A percentile compares a stretch with the other conserved stretches of the same genome.
phyloP scores from a whole-genome alignment of 2,113 vertebrate genomes.

The Dicaeum eximium region DNA sequence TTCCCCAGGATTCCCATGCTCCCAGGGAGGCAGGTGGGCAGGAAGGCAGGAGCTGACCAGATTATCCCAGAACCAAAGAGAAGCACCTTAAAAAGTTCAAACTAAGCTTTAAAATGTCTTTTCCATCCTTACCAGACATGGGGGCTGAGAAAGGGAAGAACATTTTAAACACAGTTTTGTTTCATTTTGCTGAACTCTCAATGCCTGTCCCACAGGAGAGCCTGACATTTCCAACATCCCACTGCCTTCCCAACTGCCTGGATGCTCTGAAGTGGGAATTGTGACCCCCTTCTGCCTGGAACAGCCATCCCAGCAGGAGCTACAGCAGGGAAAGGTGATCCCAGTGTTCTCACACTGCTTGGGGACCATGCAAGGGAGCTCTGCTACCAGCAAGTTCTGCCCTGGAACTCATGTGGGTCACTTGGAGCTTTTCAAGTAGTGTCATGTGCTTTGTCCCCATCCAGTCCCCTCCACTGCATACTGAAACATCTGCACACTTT shows the following conservation, averaged over 20 bases:
- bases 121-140: not conserved
- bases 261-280: fast-evolving
- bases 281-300: not conserved
- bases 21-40: not conserved
- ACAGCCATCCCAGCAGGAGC: not conserved
- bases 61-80: not conserved
- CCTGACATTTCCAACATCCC: not conserved
- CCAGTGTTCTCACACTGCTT: not conserved
- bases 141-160: not conserved
- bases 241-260: not conserved
- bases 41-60: not conserved
- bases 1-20: not conserved
- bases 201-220: not conserved
- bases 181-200: not conserved
- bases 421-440: not conserved
- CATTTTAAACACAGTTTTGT: not conserved
- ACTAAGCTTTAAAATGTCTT: not conserved
- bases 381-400: not conserved
- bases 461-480: not conserved
- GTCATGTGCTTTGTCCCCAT: not conserved
- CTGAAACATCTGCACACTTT: not conserved
- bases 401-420: not conserved
- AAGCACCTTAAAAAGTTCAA: constrained; percentile 9
- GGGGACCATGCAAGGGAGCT: not conserved
- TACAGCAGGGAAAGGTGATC: not conserved